Conservation (phyloP, 1,140 invertebrate species). For the Pararge aegeria region DNA sequence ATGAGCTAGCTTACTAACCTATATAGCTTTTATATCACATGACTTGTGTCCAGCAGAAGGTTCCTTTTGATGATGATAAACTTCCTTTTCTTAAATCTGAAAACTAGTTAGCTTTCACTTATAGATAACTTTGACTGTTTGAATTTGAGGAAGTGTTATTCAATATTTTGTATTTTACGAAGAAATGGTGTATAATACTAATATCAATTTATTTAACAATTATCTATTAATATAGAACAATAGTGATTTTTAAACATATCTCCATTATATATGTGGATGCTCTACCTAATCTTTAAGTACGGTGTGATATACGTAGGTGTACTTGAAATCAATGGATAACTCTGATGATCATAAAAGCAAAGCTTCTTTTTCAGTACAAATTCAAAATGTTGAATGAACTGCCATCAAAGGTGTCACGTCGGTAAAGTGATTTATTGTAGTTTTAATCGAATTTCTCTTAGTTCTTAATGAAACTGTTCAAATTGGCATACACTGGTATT, state of each 20-base stretch:
- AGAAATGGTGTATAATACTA: too few species aligned
- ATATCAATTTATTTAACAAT: too few species aligned
- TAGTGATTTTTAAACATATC: neutral
- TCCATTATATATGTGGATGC: neutral
- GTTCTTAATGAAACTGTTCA: neutral
- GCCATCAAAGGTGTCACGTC: conserved; percentile 38
- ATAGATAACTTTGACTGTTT: too few species aligned
- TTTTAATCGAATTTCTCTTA: conserved; percentile 22
- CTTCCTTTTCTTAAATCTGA: too few species aligned
- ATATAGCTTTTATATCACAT: too few species aligned
- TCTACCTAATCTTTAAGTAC: neutral
- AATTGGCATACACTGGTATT: neutral
- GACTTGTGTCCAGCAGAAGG: too few species aligned
- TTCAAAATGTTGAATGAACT: conserved; percentile 28
- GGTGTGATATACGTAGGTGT: neutral
- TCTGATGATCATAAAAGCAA: neutral
- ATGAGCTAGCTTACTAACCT: too few species aligned
- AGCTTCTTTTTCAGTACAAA: conserved; percentile 16
- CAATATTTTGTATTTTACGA: too few species aligned
- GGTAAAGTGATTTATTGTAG: conserved; percentile 37
- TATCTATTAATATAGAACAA: too few species aligned
- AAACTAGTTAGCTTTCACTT: too few species aligned
- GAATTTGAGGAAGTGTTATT: too few species aligned
- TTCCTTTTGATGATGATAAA: too few species aligned
- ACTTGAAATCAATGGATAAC: neutral